phyloP scores from a whole-genome alignment of 2,797 vertebrate genomes.

The Nannoperca australis region DNA sequence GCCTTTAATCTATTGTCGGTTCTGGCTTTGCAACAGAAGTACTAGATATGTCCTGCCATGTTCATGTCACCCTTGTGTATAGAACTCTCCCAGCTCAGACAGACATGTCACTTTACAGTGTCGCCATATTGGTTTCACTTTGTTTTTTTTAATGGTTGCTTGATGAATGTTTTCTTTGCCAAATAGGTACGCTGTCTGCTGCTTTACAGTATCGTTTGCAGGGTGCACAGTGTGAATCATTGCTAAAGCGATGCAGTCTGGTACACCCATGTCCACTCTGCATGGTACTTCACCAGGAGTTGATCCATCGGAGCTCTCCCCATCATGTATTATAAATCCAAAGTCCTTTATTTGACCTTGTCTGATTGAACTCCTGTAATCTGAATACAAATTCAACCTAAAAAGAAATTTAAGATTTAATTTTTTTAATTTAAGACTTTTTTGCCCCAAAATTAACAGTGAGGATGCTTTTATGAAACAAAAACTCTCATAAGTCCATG shows the following conservation, averaged over 20 bases:
- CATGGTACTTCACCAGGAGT: conserved; percentile 57
- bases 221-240: conserved; percentile 53
- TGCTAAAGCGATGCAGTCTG: conserved; percentile 58
- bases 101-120: conserved; percentile 61
- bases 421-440: conserved; percentile 6
- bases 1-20: conserved; percentile 1
- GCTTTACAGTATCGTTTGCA: conserved; percentile 54
- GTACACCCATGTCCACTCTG: conserved; percentile 49
- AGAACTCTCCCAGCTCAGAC: conserved; percentile 38
- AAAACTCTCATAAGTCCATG: conserved; percentile 33
- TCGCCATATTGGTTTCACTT: conserved; percentile 63
- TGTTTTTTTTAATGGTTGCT: conserved; percentile 57
- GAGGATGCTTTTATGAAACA: conserved; percentile 65
- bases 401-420: conserved; percentile 20
- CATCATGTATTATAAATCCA: conserved; percentile 56
- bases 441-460: conserved; percentile 33
- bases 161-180: conserved; percentile 82
- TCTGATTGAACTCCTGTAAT: conserved; percentile 34
- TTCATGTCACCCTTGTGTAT: conserved; percentile 24
- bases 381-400: conserved; percentile 41
- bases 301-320: conserved; percentile 37
- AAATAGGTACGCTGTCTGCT: conserved; percentile 80
- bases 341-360: conserved; percentile 51
- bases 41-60: conserved; percentile 13
- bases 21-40: conserved; percentile 30